Evolutionary conservation across 2,113 vertebrate species (phyloP).

Genomic region (Apteryx mantelli): DNA sequence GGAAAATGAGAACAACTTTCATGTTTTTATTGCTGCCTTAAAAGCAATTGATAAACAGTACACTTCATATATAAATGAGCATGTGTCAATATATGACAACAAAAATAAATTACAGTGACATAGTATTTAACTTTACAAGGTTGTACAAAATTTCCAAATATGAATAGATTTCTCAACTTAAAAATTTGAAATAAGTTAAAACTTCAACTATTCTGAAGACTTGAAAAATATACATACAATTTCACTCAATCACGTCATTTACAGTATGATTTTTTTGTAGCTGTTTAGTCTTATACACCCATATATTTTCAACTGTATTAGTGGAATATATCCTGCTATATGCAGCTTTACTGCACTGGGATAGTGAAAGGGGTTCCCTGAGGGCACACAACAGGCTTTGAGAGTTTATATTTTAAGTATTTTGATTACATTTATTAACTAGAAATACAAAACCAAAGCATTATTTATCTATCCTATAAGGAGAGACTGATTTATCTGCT

Average conservation of each 20-base stretch:
- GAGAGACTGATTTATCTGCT: constrained; percentile 19
- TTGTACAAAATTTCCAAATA: constrained; percentile 78
- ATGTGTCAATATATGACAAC: constrained; percentile 76
- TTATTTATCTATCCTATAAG: constrained; percentile 25
- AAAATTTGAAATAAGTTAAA: constrained; percentile 78
- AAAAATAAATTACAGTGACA: constrained; percentile 78
- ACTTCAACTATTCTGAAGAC: constrained; percentile 69
- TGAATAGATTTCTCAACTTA: constrained; percentile 73
- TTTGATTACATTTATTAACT: constrained; percentile 20
- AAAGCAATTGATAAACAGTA: constrained; percentile 79
- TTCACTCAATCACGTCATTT: constrained; percentile 64
- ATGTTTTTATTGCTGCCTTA: constrained; percentile 78
- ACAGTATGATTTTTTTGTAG: constrained; percentile 62
- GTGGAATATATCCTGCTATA: constrained; percentile 59
- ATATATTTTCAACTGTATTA: constrained; percentile 51
- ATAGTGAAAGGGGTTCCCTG: constrained; percentile 68
- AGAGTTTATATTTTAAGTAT: constrained; percentile 40
- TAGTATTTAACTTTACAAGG: constrained; percentile 77
- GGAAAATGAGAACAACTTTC: constrained; percentile 69
- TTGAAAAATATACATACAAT: constrained; percentile 70
- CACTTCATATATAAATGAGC: constrained; percentile 79
- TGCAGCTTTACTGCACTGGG: constrained; percentile 56
- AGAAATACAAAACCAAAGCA: constrained; percentile 26
- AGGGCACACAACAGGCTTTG: constrained; percentile 72
- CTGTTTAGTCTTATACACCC: constrained; percentile 62